Conservation (phyloP, 2,113 vertebrate species). For the Sorex fumeus region DNA sequence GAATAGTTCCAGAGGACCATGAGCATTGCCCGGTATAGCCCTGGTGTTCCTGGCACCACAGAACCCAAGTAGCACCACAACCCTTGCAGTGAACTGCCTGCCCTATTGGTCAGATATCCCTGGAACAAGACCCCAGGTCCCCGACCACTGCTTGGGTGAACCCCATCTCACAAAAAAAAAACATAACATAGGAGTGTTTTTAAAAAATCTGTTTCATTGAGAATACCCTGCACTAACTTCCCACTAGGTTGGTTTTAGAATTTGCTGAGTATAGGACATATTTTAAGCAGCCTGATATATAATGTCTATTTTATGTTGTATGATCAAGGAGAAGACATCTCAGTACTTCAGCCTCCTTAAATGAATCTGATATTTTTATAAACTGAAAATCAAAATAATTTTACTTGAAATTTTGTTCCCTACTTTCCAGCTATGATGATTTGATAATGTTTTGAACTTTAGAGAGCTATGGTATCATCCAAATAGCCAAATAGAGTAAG, state of each 20-base stretch:
- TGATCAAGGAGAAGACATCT: background rate
- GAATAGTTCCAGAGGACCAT: too few relatives aligned
- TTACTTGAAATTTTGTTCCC: conserved; percentile 30
- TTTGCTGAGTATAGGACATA: conserved; percentile 15
- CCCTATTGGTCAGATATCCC: too few relatives aligned
- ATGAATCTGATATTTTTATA: conserved; percentile 21
- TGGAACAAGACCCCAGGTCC: too few relatives aligned
- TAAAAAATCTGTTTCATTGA: background rate
- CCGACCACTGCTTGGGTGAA: too few relatives aligned
- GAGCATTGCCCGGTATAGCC: too few relatives aligned
- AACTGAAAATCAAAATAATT: conserved; percentile 45
- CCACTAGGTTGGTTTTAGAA: conserved; percentile 41
- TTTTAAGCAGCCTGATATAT: background rate
- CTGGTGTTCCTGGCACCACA: too few relatives aligned
- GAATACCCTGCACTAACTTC: background rate
- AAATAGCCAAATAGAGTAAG: conserved; percentile 2
- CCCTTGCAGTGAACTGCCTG: too few relatives aligned
- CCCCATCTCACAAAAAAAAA: background rate
- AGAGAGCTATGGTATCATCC: background rate
- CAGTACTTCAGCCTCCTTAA: background rate
- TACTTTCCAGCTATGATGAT: background rate
- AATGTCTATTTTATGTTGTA: background rate
- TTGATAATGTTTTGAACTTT: conserved; percentile 46
- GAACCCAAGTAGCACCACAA: too few relatives aligned
- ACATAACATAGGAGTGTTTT: background rate